Evolutionary conservation across 1,140 invertebrate species (phyloP), one percentile per base, ranked within the genome.

Genomic region (Polyergus mexicanus): DNA sequence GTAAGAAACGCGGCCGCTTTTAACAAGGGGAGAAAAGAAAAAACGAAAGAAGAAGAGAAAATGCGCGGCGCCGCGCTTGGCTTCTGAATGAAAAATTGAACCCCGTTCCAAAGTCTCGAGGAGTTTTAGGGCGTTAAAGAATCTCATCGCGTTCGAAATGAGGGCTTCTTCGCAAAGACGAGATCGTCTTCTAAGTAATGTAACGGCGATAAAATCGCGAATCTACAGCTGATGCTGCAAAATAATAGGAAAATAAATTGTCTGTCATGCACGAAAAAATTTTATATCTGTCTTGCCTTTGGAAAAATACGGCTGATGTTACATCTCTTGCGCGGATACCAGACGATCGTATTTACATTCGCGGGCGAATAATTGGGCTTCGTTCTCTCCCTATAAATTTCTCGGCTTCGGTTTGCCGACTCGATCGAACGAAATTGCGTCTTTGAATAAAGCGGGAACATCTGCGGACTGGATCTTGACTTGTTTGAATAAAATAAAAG

Each of bases 11-110:
- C 22, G 32, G 10, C 19, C 35, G 25, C 25, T 11, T 65, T 51
- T 54, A 16, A 41, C 19, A 51, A 51, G 47, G 47, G n/a, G 35
- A 19, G 54, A 32, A 16, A 13, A 54, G 25, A 83, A 86, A 68
- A 47, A 68, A 16, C 54, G 35, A 84, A 51, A 22, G n/a, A 38
- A 19, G 54, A 65, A 51, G 38, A 80, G 44, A 19, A 86, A 63
- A 84, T 54, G 60, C 47, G 68, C 66, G 77, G 44, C 65, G 32
- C 13, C 22, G 16, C 41, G 75, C 44, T 41, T 47, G 78, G 41
- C 35, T 16, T 51, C 47, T 84, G 81, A 85, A 81, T 85, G 76
- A 85, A 85, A 85, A 85, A 85, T 85, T 62, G 68, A 78, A 62
- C 83, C 60, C 32, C 60, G 62, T 19, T 68, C 74, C 32, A 44